A percentile compares a stretch with the other conserved stretches of the same genome.
Conservation (phyloP, 2,888 invertebrate genomes). For the Monochamus alternatus region DNA sequence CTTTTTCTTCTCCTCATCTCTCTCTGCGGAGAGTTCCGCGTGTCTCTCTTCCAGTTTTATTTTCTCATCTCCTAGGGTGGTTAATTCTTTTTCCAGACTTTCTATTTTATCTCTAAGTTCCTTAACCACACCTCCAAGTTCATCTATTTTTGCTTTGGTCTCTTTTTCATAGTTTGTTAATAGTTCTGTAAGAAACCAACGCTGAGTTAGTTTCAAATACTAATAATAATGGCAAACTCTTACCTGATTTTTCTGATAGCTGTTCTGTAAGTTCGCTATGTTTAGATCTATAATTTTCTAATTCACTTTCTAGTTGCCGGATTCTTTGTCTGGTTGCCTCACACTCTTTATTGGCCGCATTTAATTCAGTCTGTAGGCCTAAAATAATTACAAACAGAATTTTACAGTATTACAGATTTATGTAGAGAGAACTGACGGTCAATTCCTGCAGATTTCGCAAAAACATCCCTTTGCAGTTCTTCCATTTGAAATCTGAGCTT, state of each 20-base stretch:
- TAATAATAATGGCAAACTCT: constrained; percentile 42
- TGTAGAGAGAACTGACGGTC: constrained; percentile 73
- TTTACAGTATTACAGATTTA: no score
- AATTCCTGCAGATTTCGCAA: constrained; percentile 76
- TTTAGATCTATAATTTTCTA: constrained; percentile 74
- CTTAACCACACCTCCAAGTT: constrained; percentile 71
- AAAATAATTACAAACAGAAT: neutral
- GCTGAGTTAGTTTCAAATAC: constrained; percentile 3
- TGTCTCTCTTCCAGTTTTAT: constrained; percentile 69
- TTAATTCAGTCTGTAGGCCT: constrained; percentile 79
- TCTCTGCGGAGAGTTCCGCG: constrained; percentile 65
- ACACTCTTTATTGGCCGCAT: constrained; percentile 79
- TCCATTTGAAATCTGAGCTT: constrained; percentile 75
- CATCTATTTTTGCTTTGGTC: constrained; percentile 68
- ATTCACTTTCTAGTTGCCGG: constrained; percentile 76
- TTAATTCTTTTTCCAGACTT: constrained; percentile 72
- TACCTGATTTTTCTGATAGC: constrained; percentile 75
- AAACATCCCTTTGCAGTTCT: constrained; percentile 76
- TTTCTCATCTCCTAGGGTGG: constrained; percentile 71
- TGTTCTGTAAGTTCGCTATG: constrained; percentile 76
- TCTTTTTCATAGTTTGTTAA: constrained; percentile 63
- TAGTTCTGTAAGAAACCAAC: constrained; percentile 56
- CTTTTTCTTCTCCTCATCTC: constrained; percentile 72
- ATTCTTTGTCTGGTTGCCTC: constrained; percentile 76
- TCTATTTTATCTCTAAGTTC: constrained; percentile 72